These are phyloP conservation scores for Drosophila flavopinicola DNA, from an alignment of 2,888 invertebrate species.

Conservation along the genomic window DNA sequence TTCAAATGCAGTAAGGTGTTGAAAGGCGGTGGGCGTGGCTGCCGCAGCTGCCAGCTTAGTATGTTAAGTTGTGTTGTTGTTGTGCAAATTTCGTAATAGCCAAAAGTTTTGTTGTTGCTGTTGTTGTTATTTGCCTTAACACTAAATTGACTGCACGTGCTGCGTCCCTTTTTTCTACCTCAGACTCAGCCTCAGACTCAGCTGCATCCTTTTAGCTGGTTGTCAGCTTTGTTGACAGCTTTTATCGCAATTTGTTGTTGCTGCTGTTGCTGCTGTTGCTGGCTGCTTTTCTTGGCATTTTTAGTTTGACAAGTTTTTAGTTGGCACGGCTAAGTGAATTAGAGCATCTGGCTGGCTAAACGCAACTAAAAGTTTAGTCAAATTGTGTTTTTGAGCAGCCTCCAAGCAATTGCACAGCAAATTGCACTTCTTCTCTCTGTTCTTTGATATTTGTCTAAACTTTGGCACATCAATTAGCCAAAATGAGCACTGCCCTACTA, in stretches of 20 bases:
- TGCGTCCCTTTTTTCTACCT: neutral
- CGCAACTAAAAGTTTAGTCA: constrained; percentile 57
- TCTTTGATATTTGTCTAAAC: constrained; percentile 43
- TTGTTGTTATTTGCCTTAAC: constrained; percentile 32
- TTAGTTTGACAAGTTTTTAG: constrained; percentile 56
- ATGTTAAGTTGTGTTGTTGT: constrained; percentile 25
- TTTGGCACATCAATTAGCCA: constrained; percentile 53
- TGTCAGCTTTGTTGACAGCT: constrained; percentile 62
- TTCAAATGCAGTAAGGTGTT: constrained; percentile 68
- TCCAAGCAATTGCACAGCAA: constrained; percentile 37
- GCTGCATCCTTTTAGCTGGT: constrained; percentile 27
- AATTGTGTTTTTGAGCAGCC: constrained; percentile 61
- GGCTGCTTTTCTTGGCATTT: constrained; percentile 32
- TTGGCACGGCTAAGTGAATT: constrained; percentile 55
- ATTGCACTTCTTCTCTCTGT: constrained; percentile 15
- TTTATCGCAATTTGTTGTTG: constrained; percentile 53
- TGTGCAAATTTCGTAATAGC: constrained; percentile 69
- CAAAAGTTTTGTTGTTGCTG: constrained; percentile 51
- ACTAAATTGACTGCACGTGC: constrained; percentile 56
- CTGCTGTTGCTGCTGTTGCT: constrained; percentile 44
- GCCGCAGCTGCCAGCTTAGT: constrained; percentile 56
- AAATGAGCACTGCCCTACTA: constrained; percentile 17
- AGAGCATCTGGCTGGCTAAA: constrained; percentile 56
- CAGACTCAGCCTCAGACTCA: constrained; percentile 1
- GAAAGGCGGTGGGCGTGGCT: constrained; percentile 45